Conservation (phyloP, 53 echinoderm and acorn worm species). For the Holothuria leucospilota region DNA sequence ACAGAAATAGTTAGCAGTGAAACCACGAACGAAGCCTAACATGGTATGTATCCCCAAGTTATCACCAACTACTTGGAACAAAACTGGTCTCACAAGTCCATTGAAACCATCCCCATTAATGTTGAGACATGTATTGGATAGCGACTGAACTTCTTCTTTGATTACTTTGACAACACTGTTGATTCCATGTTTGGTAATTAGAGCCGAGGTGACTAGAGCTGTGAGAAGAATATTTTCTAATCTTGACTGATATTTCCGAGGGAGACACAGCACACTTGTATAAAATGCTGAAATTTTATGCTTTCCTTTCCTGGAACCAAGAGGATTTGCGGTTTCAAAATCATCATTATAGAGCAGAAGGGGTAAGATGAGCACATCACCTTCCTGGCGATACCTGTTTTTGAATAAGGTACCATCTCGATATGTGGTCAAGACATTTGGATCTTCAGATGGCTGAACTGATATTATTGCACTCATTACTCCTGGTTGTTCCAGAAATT, state of each 20-base stretch:
- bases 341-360: conserved; percentile 51
- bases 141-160: conserved; percentile 17
- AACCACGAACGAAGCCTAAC: conserved; percentile 62
- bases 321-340: conserved; percentile 53
- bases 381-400: neutral
- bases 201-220: conserved; percentile 18
- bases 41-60: conserved; percentile 62
- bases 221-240: conserved; percentile 41
- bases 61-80: conserved; percentile 65
- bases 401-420: conserved; percentile 65
- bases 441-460: conserved; percentile 25
- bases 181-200: conserved; percentile 42
- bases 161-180: conserved; percentile 25
- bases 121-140: neutral
- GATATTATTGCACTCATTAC: conserved; percentile 47
- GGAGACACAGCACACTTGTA: conserved; percentile 29
- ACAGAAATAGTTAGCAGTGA: conserved; percentile 59
- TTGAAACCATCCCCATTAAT: conserved; percentile 38
- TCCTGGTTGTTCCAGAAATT: conserved; percentile 61
- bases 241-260: conserved; percentile 44
- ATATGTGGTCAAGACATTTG: conserved; percentile 49
- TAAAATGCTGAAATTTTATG: conserved; percentile 53
- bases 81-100: conserved; percentile 44
- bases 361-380: neutral
- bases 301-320: conserved; percentile 41